A percentile compares a stretch with the other conserved stretches of the same genome.
These are phyloP conservation scores for Nothoprocta pentlandii DNA, from an alignment of 2,113 vertebrate genomes.

Conservation along the genomic window DNA sequence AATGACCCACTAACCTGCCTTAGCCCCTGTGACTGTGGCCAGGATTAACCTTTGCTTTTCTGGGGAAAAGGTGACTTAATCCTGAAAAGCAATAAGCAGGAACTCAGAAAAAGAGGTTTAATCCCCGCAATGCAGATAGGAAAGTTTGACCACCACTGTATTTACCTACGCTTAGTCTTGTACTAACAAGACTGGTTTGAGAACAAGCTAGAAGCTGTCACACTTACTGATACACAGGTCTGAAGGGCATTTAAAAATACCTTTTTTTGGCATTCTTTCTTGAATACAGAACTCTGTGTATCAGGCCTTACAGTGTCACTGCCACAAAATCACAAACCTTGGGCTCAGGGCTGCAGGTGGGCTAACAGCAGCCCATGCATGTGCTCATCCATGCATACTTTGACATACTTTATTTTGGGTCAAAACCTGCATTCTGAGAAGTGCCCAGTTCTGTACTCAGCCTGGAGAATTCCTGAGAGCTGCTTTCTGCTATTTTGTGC, in stretches of 20 bases:
- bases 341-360: not conserved
- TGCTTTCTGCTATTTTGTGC: constrained; percentile 19
- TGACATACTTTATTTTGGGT: not conserved
- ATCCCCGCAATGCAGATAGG: not conserved
- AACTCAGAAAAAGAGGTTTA: not conserved
- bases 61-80: not conserved
- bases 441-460: not conserved
- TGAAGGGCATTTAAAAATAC: not conserved
- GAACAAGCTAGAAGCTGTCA: not conserved
- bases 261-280: not conserved
- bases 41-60: not conserved
- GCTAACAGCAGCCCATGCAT: not conserved
- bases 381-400: not conserved
- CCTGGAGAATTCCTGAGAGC: not conserved
- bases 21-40: not conserved
- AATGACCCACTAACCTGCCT: not conserved
- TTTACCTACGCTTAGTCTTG: constrained; percentile 38
- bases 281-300: not conserved
- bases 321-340: not conserved
- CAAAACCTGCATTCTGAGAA: constrained; percentile 36
- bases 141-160: not conserved
- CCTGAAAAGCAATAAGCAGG: not conserved
- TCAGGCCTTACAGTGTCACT: not conserved
- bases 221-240: not conserved
- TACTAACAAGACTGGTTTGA: constrained; percentile 13